Base-by-base conservation (phyloP, 1,140 invertebrate genomes). In the Colletes gigas region DNA sequence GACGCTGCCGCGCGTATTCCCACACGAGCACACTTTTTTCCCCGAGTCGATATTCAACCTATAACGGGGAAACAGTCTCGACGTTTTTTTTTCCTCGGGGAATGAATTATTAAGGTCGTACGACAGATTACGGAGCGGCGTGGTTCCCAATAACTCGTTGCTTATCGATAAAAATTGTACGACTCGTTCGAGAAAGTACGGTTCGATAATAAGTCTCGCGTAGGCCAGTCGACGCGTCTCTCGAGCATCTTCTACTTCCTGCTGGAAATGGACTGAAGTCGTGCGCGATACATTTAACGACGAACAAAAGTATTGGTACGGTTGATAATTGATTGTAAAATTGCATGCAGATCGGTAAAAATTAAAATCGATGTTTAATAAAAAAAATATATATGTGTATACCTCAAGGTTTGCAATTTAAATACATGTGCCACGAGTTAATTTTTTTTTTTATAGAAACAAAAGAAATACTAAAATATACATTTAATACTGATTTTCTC, bases 131-230 rank as follows among this genome's bases (percentile, higher is more conserved):
- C 75, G 21, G 52, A 17, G 47, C 21, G 21, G 41, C 41, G 65
- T 14, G 52, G 15, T 44, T 65, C n/a, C 47, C 19, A 50, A 62
- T 69, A 84, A 83, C 21, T 57, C 47, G 65, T 17, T 52, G 17
- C 39, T 75, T 83, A 72, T 75, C 82, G 76, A 80, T 75, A 83
- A 80, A 79, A 83, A 60, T 30, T 41, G 39, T 72, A 83, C 68
- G 68, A 54, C 47, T 41, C 41, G 41, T 19, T 44, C n/a, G n/a
- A 79, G 55, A 77, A 83, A 67, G 50, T 68, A 70, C 59, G 17
- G 14, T 55, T 83, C 44, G 19, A 19, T 68, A 77, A 70, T 57
- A 44, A 68, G 30, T 57, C 44, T 44, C 54, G 62, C 19, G n/a
- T 69, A 19, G 44, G 63, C 44, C 9, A 19, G 19, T n/a, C 21